phyloP scores from a whole-genome alignment of 1,140 invertebrate genomes.

The Pseudomyrmex concolor region DNA sequence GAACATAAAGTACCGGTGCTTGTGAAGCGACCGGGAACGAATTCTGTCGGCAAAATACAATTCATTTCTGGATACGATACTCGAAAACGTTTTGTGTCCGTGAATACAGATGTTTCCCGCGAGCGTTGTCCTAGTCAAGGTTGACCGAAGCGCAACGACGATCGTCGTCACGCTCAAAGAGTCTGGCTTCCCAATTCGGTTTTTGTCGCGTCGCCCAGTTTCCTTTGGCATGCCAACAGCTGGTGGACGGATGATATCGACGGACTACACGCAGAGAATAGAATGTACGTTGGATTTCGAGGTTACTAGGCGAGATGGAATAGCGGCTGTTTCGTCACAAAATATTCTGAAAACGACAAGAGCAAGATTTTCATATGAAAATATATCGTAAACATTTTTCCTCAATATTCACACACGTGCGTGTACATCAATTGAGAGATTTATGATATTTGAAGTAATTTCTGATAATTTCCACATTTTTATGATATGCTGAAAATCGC shows the following conservation, averaged over 20 bases:
- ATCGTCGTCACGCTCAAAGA: slow-evolving; percentile 61
- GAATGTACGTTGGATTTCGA: slow-evolving; percentile 43
- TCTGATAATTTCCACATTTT: background rate
- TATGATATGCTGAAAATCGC: too few relatives aligned
- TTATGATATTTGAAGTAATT: background rate
- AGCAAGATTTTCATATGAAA: background rate
- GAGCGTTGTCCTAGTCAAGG: slow-evolving; percentile 62
- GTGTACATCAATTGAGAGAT: too few relatives aligned
- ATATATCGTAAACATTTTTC: background rate
- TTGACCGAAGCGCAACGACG: slow-evolving; percentile 46
- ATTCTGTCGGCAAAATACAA: too few relatives aligned
- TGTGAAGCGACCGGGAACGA: slow-evolving; percentile 28
- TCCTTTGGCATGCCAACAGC: slow-evolving; percentile 61
- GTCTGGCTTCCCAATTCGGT: slow-evolving; percentile 66
- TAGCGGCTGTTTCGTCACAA: background rate
- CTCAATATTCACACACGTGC: too few relatives aligned
- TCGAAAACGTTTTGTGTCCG: background rate
- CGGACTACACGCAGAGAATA: slow-evolving; percentile 45
- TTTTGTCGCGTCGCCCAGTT: slow-evolving; percentile 66
- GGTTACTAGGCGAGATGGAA: slow-evolving; percentile 37
- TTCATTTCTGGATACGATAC: background rate
- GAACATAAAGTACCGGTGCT: slow-evolving; percentile 57
- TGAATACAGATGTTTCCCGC: background rate
- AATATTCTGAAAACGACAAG: background rate
- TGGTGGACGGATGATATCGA: slow-evolving; percentile 64